Base-by-base conservation (phyloP, 2,797 vertebrate species). In the Platalea minor region DNA sequence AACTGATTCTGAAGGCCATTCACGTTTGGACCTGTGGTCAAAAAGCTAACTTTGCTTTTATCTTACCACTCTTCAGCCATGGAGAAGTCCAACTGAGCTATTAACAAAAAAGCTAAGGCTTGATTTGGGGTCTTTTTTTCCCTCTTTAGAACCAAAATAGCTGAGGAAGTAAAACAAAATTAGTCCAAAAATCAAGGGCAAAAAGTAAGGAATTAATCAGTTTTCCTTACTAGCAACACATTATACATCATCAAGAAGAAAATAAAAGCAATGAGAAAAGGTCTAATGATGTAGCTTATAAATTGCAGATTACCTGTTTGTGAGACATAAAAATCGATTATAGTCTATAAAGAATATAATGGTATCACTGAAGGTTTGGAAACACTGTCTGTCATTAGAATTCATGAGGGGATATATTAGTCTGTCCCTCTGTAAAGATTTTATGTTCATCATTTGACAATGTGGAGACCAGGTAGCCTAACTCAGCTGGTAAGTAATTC, bases 231-330 rank as follows among this genome's bases (percentile, higher is more conserved):
- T 92, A 88, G 59, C 33, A 57, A 41, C 33, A 75, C 60, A 72
- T 96, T 93, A 82, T 51, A 35, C 28, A 57, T 86, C 46, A 88
- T 53, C 2, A 3, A 85, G 87, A 85, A 73, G 56, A 81, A 95
- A 89, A 88, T 29, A 84, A 94, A 85, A 88, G 61, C 87, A 79
- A 76, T 69, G 61, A 91, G 87, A 91, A 93, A 93, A 75, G 63
- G 43, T 81, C 69, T 95, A 92, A 92, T 88, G 82, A 86, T 81
- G n/a, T 79, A 83, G 46, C 69, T 92, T 97, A 81, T 93, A 96
- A 95, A 93, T 94, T 95, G 65, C 61, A 92, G 73, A 89, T 93
- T 73, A 64, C 72, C 31, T 88, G 53, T 85, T 93, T 85, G 87
- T 17, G 39, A 94, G 69, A 93, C 61, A 41, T 80, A 84, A 91